Base-by-base conservation (phyloP, 30 jellyfish, hydroid and myxozoan genomes). In the Aurelia coerulea region DNA sequence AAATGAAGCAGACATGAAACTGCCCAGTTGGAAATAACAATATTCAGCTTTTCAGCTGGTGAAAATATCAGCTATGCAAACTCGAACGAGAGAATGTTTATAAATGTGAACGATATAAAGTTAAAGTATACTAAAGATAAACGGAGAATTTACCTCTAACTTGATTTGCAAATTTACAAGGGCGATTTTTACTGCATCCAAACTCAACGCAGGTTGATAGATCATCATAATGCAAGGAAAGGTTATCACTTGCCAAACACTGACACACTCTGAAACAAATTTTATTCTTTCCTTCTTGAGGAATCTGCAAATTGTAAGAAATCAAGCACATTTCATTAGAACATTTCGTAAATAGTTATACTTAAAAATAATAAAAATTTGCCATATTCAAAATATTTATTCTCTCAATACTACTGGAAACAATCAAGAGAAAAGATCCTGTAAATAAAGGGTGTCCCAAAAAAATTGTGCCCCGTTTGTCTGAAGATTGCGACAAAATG, bases 231-330 rank as follows among this genome's bases (percentile, higher is more conserved):
- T 64, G 34, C n/a, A 16, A 12, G 6, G 80, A 41, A 9, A 15
- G 65, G 16, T 39, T 19, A 42, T 65, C 62, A 46, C 35, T 54
- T 18, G 69, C 78, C 8, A 79, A 14, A 51, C 89, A 79, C 51
- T 79, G 89, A 33, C 89, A 79, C 60, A 79, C 89, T 15, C 67
- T 33, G 73, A 39, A 59, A 75, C 89, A 79, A 4, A 42, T 79
- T 49, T 79, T n/a, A 50, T 75, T 75, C 29, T 65, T 46, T 32
- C 53, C 46, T 79, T 62, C 74, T 35, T 52, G 53, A 9, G 75
- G 86, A 23, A 76, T 73, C 86, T 76, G 5, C 51, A 53, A 29
- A 1, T 52, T n/a, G 17, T 37, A 37, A 2, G 8, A 35, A 16
- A 70, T 32, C 10, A 70, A 70, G 1, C 19, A 16, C n/a, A 3